Evolutionary conservation across 2,888 invertebrate species (phyloP), one percentile per base, ranked within the genome.

Genomic region (Diplolepis rosae): DNA sequence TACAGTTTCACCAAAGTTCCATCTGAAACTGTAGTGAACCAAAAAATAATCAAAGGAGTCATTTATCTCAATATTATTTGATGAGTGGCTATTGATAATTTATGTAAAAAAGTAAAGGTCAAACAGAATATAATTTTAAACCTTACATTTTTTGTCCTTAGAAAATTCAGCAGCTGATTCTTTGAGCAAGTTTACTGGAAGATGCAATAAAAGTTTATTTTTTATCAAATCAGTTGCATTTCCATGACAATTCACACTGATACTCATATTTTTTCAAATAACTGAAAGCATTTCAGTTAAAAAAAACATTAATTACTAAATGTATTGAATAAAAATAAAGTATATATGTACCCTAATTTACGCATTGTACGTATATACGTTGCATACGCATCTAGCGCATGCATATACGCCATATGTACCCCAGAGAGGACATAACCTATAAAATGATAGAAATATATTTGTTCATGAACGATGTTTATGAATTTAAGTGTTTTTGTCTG

Each of bases 1-100:
- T 92, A 89, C 2, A 94, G 85, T 48, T 90, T 89, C 24, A 92
- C 80, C 24, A 93, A 83, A 39, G 91, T 90, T 61, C 90, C 90
- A 79, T 91, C 91, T 83, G 91, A 87, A 89, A 93, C 94, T 94
- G 79, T 48, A 87, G 84, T 0, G 92, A 75, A 92, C 92, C 22
- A 92, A 82, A 0, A 82, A 92, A 87, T 4, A 93, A 83, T 35
- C 88, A 87, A 24, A 91, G 79, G 24, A 92, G 82, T 22, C 91
- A 89, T 56, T 90, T 90, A 75, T 90, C 90, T 84, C 90, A 42
- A 15, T 15, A 15, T 6, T 6, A 45, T 45, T 45, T 18, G 15
- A 18, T 32, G 68, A 24, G 50, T 51, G 42, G 15, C 28, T 50
- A 7, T 27, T 68, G n/a, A 66, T 24, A 32, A 71, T 68, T 39